Percentiles rank a stretch among this genome's conserved stretches.
Evolutionary conservation across 2,113 vertebrate species (phyloP).

Genomic region (Lates calcarifer): DNA sequence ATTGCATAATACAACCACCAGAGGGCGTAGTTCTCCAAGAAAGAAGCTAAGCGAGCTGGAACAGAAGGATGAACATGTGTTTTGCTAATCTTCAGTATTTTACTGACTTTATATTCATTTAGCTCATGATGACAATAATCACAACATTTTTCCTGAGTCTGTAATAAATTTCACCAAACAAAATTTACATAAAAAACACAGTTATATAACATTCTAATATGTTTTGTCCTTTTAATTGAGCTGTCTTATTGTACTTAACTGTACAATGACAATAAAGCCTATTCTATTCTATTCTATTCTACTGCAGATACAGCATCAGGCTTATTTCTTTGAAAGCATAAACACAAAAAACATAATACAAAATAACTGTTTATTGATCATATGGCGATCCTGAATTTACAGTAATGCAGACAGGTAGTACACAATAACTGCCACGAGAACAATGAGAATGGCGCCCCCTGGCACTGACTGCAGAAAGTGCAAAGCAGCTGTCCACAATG

Average conservation of each 20-base stretch:
- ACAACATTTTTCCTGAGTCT: neutral
- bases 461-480: slow-evolving; percentile 66
- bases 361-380: slow-evolving; percentile 60
- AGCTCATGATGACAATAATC: neutral
- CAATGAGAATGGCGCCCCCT: slow-evolving; percentile 76
- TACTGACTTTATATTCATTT: neutral
- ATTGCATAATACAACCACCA: slow-evolving; percentile 38
- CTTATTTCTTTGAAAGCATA: slow-evolving; percentile 29
- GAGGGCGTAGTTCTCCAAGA: slow-evolving; percentile 44
- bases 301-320: neutral
- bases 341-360: slow-evolving; percentile 59
- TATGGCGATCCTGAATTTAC: slow-evolving; percentile 47
- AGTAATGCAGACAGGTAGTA: slow-evolving; percentile 70
- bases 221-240: neutral
- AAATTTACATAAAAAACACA: neutral
- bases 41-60: neutral
- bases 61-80: neutral
- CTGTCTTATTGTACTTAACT: too few relatives aligned
- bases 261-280: too few relatives aligned
- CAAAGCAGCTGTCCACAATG: slow-evolving; percentile 64
- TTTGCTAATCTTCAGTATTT: neutral
- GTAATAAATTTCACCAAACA: neutral
- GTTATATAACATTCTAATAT: neutral
- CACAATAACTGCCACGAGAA: slow-evolving; percentile 63
- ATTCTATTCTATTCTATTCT: too few relatives aligned